A percentile compares a stretch with the other conserved stretches of the same genome.
phyloP scores from a whole-genome alignment of 2,797 vertebrate species.

The Champsocephalus esox region DNA sequence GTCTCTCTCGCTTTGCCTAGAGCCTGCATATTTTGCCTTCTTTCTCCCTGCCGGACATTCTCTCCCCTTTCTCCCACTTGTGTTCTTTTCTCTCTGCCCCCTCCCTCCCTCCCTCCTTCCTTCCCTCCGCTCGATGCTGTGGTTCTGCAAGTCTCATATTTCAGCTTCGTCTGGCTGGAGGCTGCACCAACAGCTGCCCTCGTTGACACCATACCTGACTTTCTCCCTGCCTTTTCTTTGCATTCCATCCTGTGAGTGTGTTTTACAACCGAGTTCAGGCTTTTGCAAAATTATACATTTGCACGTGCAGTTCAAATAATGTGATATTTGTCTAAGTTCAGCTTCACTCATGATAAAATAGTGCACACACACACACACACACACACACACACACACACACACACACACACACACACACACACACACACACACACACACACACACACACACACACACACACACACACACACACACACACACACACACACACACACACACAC shows the following conservation, averaged over 20 bases:
- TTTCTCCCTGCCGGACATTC: slow-evolving; percentile 42
- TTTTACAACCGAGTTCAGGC: neutral
- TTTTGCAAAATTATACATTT: slow-evolving; percentile 11
- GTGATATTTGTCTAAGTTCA: neutral
- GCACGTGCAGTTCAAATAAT: slow-evolving; percentile 2
- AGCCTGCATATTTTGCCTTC: slow-evolving; percentile 50
- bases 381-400: no score
- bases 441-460: no score
- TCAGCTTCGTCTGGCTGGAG: slow-evolving; percentile 75
- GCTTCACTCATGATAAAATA: neutral
- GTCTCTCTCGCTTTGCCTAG: slow-evolving; percentile 8
- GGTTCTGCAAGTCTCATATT: slow-evolving; percentile 81
- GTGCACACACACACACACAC: no score
- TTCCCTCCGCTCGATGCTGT: slow-evolving; percentile 55
- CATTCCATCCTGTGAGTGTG: neutral
- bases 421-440: no score
- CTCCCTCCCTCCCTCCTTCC: slow-evolving; percentile 30
- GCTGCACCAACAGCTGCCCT: slow-evolving; percentile 79
- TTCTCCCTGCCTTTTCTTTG: slow-evolving; percentile 48
- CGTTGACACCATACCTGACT: slow-evolving; percentile 67
- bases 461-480: no score
- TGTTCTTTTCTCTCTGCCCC: slow-evolving; percentile 37
- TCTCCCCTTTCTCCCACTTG: slow-evolving; percentile 19
- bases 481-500: no score
- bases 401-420: no score